These are phyloP conservation scores for Conus canariensis DNA, from an alignment of 2,888 invertebrate species.

Conservation along the genomic window DNA sequence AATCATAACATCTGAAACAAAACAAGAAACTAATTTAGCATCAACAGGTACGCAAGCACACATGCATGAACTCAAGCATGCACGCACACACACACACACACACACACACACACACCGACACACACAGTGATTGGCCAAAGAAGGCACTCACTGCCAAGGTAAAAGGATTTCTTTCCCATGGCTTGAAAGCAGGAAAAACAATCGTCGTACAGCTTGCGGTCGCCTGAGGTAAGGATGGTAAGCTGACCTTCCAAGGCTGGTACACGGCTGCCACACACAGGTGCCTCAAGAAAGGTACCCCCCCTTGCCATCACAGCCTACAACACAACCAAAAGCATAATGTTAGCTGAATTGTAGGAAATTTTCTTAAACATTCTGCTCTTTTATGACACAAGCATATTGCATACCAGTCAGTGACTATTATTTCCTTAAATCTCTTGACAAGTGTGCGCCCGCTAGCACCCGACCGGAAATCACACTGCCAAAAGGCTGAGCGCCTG, in stretches of 20 bases:
- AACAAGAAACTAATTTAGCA: too few species aligned
- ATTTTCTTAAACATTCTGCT: constrained; percentile 87
- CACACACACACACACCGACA: too few species aligned
- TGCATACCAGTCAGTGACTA: too few species aligned
- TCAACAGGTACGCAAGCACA: too few species aligned
- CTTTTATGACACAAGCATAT: too few species aligned
- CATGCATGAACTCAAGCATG: too few species aligned
- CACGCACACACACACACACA: too few species aligned
- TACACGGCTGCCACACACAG: constrained; percentile 93
- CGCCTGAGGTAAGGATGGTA: constrained; percentile 94
- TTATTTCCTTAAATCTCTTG: too few species aligned
- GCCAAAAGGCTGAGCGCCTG: too few species aligned
- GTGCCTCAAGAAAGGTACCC: constrained; percentile 94
- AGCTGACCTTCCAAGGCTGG: constrained; percentile 92
- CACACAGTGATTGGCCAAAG: background rate
- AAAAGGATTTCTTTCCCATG: constrained; percentile 95
- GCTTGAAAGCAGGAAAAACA: constrained; percentile 97
- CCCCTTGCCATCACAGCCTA: constrained; percentile 90
- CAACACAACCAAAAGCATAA: background rate
- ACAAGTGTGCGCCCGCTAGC: too few species aligned
- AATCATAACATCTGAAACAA: too few species aligned
- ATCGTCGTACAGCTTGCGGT: constrained; percentile 92
- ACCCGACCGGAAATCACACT: too few species aligned
- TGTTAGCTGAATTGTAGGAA: constrained; percentile 82
- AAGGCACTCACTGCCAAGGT: constrained; percentile 83